Evolutionary conservation across 2,113 vertebrate species (phyloP).

Genomic region (Archilochus colubris): DNA sequence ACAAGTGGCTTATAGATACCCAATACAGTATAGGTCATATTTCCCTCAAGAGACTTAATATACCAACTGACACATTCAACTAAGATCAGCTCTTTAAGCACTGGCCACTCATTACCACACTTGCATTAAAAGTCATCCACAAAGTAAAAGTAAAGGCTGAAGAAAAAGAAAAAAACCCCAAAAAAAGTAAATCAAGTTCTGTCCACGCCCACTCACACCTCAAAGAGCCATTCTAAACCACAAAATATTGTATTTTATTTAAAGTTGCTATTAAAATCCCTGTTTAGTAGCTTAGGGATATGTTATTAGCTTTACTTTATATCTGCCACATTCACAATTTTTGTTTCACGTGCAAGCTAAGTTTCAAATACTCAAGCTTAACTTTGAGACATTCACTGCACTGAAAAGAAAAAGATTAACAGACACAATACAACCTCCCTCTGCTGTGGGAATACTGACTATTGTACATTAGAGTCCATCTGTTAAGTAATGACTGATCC

Average conservation of each 20-base stretch:
- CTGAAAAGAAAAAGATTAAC: constrained; percentile 12
- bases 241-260: background rate
- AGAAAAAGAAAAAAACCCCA: too few species aligned
- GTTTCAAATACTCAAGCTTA: background rate
- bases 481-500: constrained; percentile 84
- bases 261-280: constrained; percentile 63
- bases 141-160: background rate
- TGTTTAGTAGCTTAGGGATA: constrained; percentile 62
- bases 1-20: background rate
- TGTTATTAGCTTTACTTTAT: constrained; percentile 17
- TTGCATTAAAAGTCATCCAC: background rate
- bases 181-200: background rate
- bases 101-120: background rate
- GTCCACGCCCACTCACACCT: rapidly evolving
- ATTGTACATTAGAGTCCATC: constrained; percentile 69
- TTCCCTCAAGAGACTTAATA: background rate
- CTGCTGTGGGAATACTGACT: constrained; percentile 37
- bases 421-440: constrained; percentile 47
- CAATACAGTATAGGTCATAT: background rate
- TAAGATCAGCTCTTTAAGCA: background rate
- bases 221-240: background rate
- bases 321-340: background rate
- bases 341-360: background rate
- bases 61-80: background rate
- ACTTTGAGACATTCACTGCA: background rate